Evolutionary conservation across 2,797 vertebrate species (phyloP).

Genomic region (Onychomys torridus): DNA sequence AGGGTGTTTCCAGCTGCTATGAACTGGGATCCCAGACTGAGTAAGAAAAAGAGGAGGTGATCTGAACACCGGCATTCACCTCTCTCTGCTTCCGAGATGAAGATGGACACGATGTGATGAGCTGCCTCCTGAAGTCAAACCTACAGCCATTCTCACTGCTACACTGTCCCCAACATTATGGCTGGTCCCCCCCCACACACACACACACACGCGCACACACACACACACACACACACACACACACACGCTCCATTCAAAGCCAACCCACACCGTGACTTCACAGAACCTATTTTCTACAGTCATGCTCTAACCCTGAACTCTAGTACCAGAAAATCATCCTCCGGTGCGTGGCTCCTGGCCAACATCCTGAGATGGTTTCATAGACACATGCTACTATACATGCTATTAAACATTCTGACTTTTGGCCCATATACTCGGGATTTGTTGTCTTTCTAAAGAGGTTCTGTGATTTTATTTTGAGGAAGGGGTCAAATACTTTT

Average conservation of each 20-base stretch:
- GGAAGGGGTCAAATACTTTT: background rate
- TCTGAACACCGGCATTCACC: too few species aligned
- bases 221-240: background rate
- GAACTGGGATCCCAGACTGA: background rate
- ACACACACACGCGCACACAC: background rate
- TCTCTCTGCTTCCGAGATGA: too few species aligned
- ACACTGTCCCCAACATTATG: background rate
- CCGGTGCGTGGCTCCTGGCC: background rate
- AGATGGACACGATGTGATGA: background rate
- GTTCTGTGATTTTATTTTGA: constrained; percentile 21
- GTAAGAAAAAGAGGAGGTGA: background rate
- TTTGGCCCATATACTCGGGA: background rate
- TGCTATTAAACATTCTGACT: background rate
- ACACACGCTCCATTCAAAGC: constrained; percentile 29
- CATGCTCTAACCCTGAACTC: background rate
- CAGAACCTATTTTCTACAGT: background rate
- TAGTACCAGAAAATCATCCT: constrained; percentile 24
- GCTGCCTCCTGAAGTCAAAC: fast-evolving
- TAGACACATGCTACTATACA: background rate
- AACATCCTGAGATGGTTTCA: constrained; percentile 11
- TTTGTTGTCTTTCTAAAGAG: constrained; percentile 55
- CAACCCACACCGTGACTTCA: constrained; percentile 35
- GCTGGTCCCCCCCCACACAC: too few species aligned
- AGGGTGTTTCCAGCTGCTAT: background rate
- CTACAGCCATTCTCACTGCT: too few species aligned